Evolutionary conservation across 2,113 vertebrate species (phyloP).

Genomic region (Pseudopipra pipra): DNA sequence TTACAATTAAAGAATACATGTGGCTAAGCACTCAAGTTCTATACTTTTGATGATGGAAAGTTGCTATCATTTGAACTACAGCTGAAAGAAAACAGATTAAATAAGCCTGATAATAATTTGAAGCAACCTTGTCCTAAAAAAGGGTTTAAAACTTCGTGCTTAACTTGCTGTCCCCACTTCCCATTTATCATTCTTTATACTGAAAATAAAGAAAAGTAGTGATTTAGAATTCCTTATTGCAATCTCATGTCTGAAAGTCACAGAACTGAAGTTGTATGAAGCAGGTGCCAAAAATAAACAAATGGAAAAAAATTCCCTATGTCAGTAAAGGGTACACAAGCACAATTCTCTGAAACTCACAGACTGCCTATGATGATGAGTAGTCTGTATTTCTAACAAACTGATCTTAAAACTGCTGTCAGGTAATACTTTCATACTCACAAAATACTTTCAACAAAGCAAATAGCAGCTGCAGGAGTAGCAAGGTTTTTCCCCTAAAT

Average conservation of each 20-base stretch:
- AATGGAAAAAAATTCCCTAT: not conserved
- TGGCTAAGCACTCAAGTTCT: not conserved
- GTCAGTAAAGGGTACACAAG: not conserved
- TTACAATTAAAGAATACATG: not conserved
- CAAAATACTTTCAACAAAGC: not conserved
- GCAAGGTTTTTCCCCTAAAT: not conserved
- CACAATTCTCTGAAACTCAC: not conserved
- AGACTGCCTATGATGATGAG: not conserved
- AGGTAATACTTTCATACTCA: not conserved
- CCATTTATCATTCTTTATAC: not conserved
- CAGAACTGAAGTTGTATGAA: not conserved
- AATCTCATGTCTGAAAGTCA: not conserved
- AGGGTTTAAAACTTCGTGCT: not conserved
- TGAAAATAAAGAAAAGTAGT: not conserved
- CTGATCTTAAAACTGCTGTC: not conserved
- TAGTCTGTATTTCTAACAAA: not conserved
- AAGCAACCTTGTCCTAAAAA: not conserved
- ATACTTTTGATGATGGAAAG: not conserved
- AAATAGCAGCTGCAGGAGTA: not conserved
- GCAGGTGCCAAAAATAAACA: not conserved
- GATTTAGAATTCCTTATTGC: not conserved
- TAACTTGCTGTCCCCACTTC: not conserved
- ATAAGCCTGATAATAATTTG: not conserved
- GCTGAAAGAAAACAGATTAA: not conserved
- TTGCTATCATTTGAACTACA: not conserved